phyloP scores from a whole-genome alignment of 2,888 invertebrate species.

The Epiblema foenella region DNA sequence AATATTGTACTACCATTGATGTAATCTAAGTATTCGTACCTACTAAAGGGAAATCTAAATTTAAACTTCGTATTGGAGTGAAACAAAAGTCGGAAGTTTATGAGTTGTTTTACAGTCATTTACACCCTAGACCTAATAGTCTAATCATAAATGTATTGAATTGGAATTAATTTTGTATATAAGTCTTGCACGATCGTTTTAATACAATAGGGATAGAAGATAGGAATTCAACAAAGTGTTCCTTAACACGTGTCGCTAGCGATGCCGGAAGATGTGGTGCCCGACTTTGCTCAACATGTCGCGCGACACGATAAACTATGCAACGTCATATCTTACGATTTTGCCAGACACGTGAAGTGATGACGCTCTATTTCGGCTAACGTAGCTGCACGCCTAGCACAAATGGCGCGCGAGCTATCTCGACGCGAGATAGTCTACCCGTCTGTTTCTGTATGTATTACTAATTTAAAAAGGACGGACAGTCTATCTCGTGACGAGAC shows the following conservation, averaged over 20 bases:
- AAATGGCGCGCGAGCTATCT: too few species aligned
- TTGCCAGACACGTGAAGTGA: not conserved
- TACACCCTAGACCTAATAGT: not conserved
- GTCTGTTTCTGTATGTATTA: too few species aligned
- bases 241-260: slow-evolving; percentile 1
- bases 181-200: too few species aligned
- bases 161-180: too few species aligned
- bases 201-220: too few species aligned
- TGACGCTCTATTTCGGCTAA: too few species aligned
- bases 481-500: too few species aligned
- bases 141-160: not conserved
- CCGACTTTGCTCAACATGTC: not conserved
- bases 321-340: not conserved
- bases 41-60: slow-evolving; percentile 38
- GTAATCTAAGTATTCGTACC: slow-evolving; percentile 22
- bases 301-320: not conserved
- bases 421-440: too few species aligned
- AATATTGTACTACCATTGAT: not conserved
- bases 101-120: slow-evolving; percentile 20
- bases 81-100: slow-evolving; percentile 7
- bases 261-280: not conserved
- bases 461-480: too few species aligned
- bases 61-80: slow-evolving; percentile 16
- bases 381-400: too few species aligned
- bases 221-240: too few species aligned